These are phyloP conservation scores for Chiroxiphia lanceolata DNA, from an alignment of 2,797 vertebrate species.

Conservation along the genomic window DNA sequence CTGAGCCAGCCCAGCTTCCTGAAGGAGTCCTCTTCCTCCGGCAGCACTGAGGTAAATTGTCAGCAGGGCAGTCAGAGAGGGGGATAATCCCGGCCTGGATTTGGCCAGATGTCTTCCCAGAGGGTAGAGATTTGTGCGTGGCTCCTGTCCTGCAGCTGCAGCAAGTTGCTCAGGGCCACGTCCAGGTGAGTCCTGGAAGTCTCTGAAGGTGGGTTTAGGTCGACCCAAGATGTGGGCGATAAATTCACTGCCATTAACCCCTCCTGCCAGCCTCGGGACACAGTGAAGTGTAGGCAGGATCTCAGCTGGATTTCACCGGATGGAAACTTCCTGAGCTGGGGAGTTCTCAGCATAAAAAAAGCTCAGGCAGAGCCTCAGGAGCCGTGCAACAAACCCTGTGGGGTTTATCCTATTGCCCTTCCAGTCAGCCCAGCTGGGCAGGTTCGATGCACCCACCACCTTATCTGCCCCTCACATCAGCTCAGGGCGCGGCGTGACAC, in stretches of 20 bases:
- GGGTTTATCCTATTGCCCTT: not conserved
- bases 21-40: not conserved
- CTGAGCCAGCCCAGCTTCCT: not conserved
- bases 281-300: not conserved
- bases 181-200: not conserved
- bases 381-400: fast-evolving
- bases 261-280: not conserved
- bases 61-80: not conserved
- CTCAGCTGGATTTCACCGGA: not conserved
- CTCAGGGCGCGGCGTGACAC: not conserved
- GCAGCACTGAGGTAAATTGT: not conserved
- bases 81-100: not conserved
- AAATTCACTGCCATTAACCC: not conserved
- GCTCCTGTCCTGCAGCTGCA: not conserved
- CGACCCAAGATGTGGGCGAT: fast-evolving
- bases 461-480: not conserved
- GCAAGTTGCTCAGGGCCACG: fast-evolving
- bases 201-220: not conserved
- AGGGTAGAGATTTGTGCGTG: not conserved
- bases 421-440: not conserved
- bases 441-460: fast-evolving
- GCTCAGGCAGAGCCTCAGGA: not conserved
- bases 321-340: not conserved
- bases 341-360: not conserved
- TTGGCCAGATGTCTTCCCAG: not conserved